Conservation (phyloP, 2,888 invertebrate species). For the Epinotia demarniana region DNA sequence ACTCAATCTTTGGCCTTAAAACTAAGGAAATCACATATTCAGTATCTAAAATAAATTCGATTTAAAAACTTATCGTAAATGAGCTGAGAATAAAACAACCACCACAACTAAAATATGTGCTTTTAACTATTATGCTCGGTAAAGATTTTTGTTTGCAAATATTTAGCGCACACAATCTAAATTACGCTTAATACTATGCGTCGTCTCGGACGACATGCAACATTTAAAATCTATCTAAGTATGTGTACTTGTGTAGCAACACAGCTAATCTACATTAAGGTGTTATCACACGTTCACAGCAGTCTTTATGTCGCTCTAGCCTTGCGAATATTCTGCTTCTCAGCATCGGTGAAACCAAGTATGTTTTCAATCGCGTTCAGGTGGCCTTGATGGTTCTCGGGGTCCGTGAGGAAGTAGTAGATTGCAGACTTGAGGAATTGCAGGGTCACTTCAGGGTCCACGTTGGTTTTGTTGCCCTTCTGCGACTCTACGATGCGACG, state of each 20-base stretch:
- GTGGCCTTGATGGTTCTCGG: conserved; percentile 94
- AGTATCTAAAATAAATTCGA: conserved; percentile 68
- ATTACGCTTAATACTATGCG: conserved; percentile 48
- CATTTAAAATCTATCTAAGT: conserved; percentile 60
- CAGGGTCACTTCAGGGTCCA: conserved; percentile 96
- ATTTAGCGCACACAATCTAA: conserved; percentile 53
- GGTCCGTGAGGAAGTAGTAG: conserved; percentile 96
- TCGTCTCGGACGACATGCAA: conserved; percentile 62
- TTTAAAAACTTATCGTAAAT: conserved; percentile 59
- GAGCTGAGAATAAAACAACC: conserved; percentile 59
- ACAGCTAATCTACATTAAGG: conserved; percentile 54
- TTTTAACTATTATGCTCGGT: conserved; percentile 47
- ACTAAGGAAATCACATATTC: conserved; percentile 71
- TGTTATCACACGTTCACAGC: conserved; percentile 76
- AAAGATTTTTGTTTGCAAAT: conserved; percentile 32
- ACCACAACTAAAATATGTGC: conserved; percentile 56
- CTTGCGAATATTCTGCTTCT: conserved; percentile 91
- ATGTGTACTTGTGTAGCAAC: conserved; percentile 55
- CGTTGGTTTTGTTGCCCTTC: conserved; percentile 87
- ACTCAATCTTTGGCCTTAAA: conserved; percentile 79
- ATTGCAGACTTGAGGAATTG: conserved; percentile 97
- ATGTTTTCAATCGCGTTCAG: conserved; percentile 96
- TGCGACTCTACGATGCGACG: conserved; percentile 92
- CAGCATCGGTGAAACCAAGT: conserved; percentile 92
- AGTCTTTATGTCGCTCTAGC: conserved; percentile 83